phyloP scores from a whole-genome alignment of 2,797 vertebrate genomes.

The Aulostomus chinensis region DNA sequence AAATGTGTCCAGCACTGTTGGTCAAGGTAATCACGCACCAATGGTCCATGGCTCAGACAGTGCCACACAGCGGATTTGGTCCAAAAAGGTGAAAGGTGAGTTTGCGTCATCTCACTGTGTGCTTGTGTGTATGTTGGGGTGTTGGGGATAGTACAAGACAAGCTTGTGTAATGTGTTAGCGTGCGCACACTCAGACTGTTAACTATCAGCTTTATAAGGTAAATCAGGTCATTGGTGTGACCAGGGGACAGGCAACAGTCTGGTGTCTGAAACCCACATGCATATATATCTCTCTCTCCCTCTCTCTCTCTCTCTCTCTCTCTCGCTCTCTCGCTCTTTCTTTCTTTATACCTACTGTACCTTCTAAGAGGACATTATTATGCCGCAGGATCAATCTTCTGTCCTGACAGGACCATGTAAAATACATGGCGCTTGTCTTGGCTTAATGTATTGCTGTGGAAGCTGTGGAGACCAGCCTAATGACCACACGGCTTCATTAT shows the following conservation, averaged over 20 bases:
- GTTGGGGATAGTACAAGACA: constrained; percentile 2
- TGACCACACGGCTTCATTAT: constrained; percentile 61
- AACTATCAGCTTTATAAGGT: constrained; percentile 53
- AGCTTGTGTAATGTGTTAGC: constrained; percentile 5
- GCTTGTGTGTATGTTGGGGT: constrained; percentile 3
- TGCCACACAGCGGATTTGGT: constrained; percentile 34
- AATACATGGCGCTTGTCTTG: constrained; percentile 82
- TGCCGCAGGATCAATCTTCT: constrained; percentile 67
- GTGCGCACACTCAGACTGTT: constrained; percentile 17
- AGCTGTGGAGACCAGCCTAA: constrained; percentile 74
- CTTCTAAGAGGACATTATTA: constrained; percentile 63
- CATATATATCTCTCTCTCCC: not conserved
- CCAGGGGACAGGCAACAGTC: constrained; percentile 38
- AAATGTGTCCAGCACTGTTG: not conserved
- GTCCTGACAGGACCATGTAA: constrained; percentile 72
- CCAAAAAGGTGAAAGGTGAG: constrained; percentile 47
- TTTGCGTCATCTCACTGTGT: constrained; percentile 9
- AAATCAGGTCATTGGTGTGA: constrained; percentile 52
- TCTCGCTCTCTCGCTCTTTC: not conserved
- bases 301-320: not conserved
- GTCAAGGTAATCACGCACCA: constrained; percentile 10
- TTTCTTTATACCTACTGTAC: constrained; percentile 12
- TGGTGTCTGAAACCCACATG: constrained; percentile 40
- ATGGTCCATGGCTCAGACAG: constrained; percentile 21
- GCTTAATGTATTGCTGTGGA: constrained; percentile 80